These are phyloP conservation scores for Cistogaster globosa DNA, from an alignment of 2,888 invertebrate species.

Conservation along the genomic window DNA sequence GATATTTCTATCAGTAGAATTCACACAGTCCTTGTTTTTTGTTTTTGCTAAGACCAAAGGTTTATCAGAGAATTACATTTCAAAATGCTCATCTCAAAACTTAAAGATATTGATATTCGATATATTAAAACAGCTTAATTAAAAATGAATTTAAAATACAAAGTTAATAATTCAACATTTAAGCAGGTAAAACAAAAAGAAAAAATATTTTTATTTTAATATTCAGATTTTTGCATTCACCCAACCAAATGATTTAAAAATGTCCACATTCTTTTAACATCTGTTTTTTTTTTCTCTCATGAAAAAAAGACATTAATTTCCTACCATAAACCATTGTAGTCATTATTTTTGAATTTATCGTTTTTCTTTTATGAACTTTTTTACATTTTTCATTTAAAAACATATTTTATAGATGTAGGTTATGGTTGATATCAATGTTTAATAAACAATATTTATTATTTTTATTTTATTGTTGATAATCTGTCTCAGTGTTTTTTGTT, in stretches of 20 bases:
- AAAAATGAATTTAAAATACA: too few species aligned
- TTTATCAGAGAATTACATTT: too few species aligned
- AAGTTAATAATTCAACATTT: neutral
- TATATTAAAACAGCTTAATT: too few species aligned
- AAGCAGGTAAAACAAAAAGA: neutral
- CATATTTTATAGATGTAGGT: constrained; percentile 55
- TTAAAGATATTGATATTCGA: too few species aligned
- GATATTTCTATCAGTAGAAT: too few species aligned
- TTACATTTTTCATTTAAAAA: constrained; percentile 28
- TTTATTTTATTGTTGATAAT: constrained; percentile 43
- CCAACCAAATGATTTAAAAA: neutral
- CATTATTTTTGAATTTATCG: constrained; percentile 41
- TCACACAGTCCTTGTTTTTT: too few species aligned
- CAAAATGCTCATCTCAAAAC: too few species aligned
- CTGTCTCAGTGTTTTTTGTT: constrained; percentile 16
- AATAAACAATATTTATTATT: constrained; percentile 38
- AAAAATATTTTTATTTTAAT: neutral
- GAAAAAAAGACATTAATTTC: constrained; percentile 16
- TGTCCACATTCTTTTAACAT: constrained; percentile 4
- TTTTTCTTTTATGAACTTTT: constrained; percentile 18
- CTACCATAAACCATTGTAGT: constrained; percentile 42
- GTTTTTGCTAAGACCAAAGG: too few species aligned
- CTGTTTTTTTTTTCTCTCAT: constrained; percentile 4
- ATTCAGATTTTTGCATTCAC: neutral
- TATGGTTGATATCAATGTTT: constrained; percentile 58